Percentiles rank a stretch among this genome's conserved stretches.
phyloP scores from a whole-genome alignment of 2,113 vertebrate genomes.

The Andinoacara biseriatus region DNA sequence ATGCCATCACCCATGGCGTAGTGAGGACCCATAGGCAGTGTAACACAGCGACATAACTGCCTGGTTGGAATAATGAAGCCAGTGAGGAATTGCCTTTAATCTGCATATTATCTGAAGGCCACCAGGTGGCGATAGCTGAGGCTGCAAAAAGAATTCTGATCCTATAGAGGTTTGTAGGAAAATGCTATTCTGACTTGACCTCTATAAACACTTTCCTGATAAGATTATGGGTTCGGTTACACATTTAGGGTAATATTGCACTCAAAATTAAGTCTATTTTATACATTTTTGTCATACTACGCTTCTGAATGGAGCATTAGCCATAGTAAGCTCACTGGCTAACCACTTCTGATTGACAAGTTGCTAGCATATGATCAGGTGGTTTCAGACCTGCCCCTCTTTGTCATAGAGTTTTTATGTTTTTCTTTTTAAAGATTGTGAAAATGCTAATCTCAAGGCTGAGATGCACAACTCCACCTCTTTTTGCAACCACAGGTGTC shows the following conservation, averaged over 20 bases:
- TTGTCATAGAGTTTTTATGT: not conserved
- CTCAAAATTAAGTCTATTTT: not conserved
- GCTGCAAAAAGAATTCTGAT: not conserved
- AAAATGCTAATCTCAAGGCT: not conserved
- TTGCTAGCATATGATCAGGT: not conserved
- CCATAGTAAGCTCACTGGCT: not conserved
- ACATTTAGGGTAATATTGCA: not conserved
- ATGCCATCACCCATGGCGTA: not conserved
- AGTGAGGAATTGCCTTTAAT: not conserved
- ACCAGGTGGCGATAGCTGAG: not conserved
- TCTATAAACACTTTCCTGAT: not conserved
- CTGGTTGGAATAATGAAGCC: not conserved
- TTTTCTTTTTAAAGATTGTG: not conserved
- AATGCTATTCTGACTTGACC: not conserved
- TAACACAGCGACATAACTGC: fast-evolving
- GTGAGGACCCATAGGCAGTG: not conserved
- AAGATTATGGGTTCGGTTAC: not conserved
- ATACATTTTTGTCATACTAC: not conserved
- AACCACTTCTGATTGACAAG: no score
- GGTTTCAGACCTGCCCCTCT: not conserved
- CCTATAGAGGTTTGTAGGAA: not conserved
- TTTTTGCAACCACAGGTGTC: not conserved
- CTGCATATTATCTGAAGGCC: not conserved
- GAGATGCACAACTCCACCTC: not conserved
- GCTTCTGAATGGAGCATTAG: not conserved